phyloP scores from a whole-genome alignment of 2,797 vertebrate genomes.

The Myiotriccus ornatus region DNA sequence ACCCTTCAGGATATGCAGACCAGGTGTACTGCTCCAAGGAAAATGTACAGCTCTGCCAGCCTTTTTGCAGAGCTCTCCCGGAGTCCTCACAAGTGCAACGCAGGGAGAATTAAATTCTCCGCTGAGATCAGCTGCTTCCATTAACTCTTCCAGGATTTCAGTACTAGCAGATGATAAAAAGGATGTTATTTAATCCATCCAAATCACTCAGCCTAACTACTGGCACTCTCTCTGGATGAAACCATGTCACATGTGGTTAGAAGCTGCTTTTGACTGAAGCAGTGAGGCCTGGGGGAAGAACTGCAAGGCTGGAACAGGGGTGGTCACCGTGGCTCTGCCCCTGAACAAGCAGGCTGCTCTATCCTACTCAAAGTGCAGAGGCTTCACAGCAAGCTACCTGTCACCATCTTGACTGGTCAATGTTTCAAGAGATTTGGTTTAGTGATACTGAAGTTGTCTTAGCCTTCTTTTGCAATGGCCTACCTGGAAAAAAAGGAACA shows the following conservation, averaged over 20 bases:
- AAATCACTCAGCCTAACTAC: not conserved
- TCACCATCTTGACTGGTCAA: not conserved
- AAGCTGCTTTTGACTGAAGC: not conserved
- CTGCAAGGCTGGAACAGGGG: not conserved
- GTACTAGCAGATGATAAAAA: not conserved
- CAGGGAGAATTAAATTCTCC: not conserved
- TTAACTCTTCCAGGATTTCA: not conserved
- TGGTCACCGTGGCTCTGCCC: not conserved
- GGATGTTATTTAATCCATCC: not conserved
- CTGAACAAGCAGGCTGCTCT: not conserved
- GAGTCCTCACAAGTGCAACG: not conserved
- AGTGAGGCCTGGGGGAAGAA: not conserved
- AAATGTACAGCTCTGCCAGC: not conserved
- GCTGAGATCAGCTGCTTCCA: not conserved
- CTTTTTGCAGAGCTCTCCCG: not conserved
- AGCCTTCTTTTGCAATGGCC: constrained; percentile 15
- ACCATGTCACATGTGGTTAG: fast-evolving
- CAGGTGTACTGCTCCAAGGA: not conserved
- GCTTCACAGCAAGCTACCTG: constrained; percentile 6
- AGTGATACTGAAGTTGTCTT: constrained; percentile 18
- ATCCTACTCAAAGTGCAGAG: not conserved
- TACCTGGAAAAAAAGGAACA: not conserved
- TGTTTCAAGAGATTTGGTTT: not conserved
- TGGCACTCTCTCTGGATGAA: not conserved
- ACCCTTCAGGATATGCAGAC: not conserved